Evolutionary conservation across 2,797 vertebrate species (phyloP).

Genomic region (Phoxinus dragarum): DNA sequence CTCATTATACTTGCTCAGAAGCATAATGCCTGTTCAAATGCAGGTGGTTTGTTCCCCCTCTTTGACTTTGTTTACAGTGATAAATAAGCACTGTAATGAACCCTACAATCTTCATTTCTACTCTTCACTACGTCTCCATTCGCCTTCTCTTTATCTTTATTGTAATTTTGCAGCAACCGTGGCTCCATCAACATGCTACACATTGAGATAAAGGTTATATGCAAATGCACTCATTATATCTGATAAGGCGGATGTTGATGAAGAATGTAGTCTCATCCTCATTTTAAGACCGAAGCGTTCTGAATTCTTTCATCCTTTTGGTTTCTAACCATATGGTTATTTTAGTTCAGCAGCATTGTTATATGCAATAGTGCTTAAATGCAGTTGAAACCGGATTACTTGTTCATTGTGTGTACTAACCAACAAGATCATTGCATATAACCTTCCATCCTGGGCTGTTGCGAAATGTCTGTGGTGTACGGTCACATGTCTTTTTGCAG

Average conservation of each 20-base stretch:
- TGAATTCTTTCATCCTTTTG: slow-evolving; percentile 26
- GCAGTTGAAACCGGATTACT: not conserved
- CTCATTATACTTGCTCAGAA: not conserved
- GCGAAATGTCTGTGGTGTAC: not conserved
- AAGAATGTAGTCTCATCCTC: slow-evolving; percentile 31
- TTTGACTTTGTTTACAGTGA: slow-evolving; percentile 9
- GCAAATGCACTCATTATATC: slow-evolving; percentile 62
- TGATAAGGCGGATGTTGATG: slow-evolving; percentile 52
- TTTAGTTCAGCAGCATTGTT: slow-evolving; percentile 12
- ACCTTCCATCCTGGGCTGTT: slow-evolving; percentile 1
- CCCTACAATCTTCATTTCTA: slow-evolving; percentile 54
- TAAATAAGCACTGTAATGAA: slow-evolving; percentile 46
- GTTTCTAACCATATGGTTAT: slow-evolving; percentile 35
- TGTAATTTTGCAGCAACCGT: slow-evolving; percentile 12
- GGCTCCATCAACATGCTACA: slow-evolving; percentile 41
- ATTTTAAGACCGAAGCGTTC: not conserved
- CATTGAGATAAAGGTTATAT: slow-evolving; percentile 60
- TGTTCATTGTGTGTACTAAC: slow-evolving; percentile 5
- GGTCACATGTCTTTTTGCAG: not conserved
- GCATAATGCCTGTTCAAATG: not conserved
- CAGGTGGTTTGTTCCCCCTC: not conserved
- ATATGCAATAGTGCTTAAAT: not conserved
- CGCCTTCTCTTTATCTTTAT: slow-evolving; percentile 12
- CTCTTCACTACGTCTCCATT: not conserved
- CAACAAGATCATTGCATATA: slow-evolving; percentile 14